Evolutionary conservation across 2,888 invertebrate genomes (phyloP).

Genomic region (Caenorhabditis sulstoni): DNA sequence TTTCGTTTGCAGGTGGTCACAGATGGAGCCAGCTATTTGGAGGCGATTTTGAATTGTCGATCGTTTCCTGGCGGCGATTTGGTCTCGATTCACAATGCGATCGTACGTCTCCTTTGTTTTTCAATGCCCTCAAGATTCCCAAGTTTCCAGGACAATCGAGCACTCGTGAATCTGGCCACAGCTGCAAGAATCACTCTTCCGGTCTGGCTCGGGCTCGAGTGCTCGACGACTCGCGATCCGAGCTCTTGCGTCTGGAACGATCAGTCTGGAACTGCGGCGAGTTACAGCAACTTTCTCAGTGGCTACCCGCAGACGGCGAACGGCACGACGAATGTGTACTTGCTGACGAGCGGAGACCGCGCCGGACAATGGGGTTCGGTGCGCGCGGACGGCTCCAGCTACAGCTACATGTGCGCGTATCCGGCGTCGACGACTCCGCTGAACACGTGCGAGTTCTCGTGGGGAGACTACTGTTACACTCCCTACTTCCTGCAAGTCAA

Average conservation of each 20-base stretch:
- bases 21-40: too few species aligned
- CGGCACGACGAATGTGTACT: too few species aligned
- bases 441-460: neutral
- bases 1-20: too few species aligned
- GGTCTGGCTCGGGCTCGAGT: neutral
- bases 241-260: neutral
- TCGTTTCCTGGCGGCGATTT: neutral
- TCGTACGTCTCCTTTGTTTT: neutral
- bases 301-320: too few species aligned
- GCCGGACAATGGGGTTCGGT: too few species aligned
- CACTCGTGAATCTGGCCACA: neutral
- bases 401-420: neutral
- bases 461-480: neutral
- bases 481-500: neutral
- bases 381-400: neutral
- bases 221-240: neutral
- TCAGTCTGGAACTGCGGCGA: too few species aligned
- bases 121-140: too few species aligned
- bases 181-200: neutral
- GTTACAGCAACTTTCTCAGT: too few species aligned
- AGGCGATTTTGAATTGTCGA: neutral
- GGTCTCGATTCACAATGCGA: conserved; percentile 20
- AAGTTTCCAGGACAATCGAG: neutral
- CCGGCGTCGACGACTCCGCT: neutral
- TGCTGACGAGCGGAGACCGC: too few species aligned